A percentile compares a stretch with the other conserved stretches of the same genome.
These are phyloP conservation scores for Acromyrmex charruanus DNA, from an alignment of 1,140 invertebrate species.

Conservation along the genomic window DNA sequence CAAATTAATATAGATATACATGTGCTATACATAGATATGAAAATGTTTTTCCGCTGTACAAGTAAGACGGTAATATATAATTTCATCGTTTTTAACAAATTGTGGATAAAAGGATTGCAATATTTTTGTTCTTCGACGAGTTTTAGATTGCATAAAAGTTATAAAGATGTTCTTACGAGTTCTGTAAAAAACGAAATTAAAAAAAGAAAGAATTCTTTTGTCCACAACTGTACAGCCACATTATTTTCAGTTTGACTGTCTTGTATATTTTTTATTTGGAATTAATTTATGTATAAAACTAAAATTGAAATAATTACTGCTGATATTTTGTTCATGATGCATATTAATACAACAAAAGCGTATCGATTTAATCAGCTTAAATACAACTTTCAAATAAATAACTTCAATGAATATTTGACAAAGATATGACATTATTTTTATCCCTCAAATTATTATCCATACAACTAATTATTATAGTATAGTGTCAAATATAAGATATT, in stretches of 20 bases:
- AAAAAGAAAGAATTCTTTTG: not conserved
- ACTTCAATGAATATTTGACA: not conserved
- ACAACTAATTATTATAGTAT: not conserved
- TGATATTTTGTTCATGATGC: not conserved
- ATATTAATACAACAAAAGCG: conserved; percentile 9
- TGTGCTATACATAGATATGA: conserved; percentile 16
- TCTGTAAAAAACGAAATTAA: not conserved
- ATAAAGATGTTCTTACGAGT: not conserved
- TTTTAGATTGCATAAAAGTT: not conserved
- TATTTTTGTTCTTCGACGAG: not conserved
- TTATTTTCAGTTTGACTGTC: not conserved
- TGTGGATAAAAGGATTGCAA: not conserved
- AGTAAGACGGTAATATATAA: not conserved
- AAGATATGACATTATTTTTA: conserved; percentile 12
- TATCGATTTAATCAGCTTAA: conserved; percentile 9
- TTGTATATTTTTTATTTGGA: conserved; percentile 1
- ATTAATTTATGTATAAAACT: conserved; percentile 21
- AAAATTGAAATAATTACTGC: not conserved
- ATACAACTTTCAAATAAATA: conserved; percentile 24
- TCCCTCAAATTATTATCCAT: not conserved
- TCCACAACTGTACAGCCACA: not conserved
- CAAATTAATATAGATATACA: conserved; percentile 14
- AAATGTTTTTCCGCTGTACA: conserved; percentile 10
- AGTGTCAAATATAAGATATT: conserved; percentile 20
- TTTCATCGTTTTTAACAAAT: not conserved